phyloP scores from a whole-genome alignment of 2,888 invertebrate genomes.

The Cheilosia scutellata region DNA sequence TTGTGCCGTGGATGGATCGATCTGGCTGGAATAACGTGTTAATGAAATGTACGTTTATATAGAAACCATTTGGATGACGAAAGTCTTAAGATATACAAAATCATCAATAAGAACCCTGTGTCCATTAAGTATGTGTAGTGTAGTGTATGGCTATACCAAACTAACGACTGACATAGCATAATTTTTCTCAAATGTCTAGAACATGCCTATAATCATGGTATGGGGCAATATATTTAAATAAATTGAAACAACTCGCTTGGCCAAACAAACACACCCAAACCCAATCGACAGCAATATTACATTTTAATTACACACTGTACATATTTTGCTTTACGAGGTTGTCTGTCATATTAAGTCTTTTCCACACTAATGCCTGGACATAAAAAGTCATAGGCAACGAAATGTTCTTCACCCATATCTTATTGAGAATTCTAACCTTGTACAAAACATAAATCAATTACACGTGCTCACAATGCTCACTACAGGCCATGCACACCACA shows the following conservation, averaged over 20 bases:
- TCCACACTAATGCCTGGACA: neutral
- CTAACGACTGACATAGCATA: neutral
- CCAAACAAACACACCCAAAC: neutral
- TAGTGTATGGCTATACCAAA: too few species aligned
- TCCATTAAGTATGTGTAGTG: too few species aligned
- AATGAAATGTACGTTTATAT: too few species aligned
- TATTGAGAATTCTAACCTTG: conserved; percentile 59
- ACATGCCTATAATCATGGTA: neutral
- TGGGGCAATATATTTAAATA: neutral
- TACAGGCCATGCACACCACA: conserved; percentile 1
- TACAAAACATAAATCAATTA: conserved; percentile 54
- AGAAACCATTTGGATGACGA: too few species aligned
- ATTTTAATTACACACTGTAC: neutral
- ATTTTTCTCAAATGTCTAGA: neutral
- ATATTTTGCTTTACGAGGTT: conserved; percentile 14
- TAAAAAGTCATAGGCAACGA: neutral
- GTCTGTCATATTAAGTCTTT: conserved; percentile 10
- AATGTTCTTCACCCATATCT: conserved; percentile 45
- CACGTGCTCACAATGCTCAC: conserved; percentile 36
- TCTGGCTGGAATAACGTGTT: too few species aligned
- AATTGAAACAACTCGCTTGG: neutral
- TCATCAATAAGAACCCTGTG: too few species aligned
- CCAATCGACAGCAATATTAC: neutral
- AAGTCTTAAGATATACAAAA: too few species aligned
- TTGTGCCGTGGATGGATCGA: too few species aligned